Conservation (phyloP, 2,797 vertebrate species). For the Numenius phaeopus region DNA sequence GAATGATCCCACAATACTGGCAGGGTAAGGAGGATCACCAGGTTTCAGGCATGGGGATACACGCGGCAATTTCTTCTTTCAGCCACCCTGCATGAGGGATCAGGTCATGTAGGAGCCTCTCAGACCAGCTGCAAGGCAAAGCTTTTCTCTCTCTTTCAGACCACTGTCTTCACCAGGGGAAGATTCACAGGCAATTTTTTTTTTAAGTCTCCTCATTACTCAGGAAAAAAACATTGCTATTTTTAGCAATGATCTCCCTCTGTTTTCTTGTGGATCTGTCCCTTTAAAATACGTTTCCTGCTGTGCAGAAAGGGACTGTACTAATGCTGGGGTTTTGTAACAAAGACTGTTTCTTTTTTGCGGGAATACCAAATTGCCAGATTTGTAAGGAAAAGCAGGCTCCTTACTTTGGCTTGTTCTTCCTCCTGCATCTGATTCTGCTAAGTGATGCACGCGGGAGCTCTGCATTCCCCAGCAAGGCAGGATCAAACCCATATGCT, state of each 20-base stretch:
- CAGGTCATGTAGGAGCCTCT: background rate
- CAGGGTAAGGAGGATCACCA: background rate
- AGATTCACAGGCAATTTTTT: background rate
- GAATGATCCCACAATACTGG: background rate
- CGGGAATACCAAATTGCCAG: background rate
- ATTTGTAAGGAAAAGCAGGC: background rate
- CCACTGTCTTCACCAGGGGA: background rate
- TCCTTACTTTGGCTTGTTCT: background rate
- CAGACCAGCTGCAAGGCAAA: background rate
- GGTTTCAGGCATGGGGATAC: no score
- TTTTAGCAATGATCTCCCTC: background rate
- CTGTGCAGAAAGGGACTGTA: background rate
- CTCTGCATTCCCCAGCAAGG: background rate
- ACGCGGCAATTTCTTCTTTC: rapidly evolving
- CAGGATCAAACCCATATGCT: background rate
- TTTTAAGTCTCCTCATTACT: background rate
- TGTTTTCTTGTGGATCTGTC: background rate
- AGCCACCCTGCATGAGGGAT: rapidly evolving
- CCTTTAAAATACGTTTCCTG: background rate
- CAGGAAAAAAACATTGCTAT: background rate
- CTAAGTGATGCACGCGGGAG: background rate
- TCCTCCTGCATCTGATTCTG: background rate
- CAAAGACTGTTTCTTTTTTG: background rate
- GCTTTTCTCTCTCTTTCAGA: background rate
- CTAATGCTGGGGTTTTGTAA: background rate